Evolutionary conservation across 2,113 vertebrate genomes (phyloP).

Genomic region (Mionectes macconnelli): DNA sequence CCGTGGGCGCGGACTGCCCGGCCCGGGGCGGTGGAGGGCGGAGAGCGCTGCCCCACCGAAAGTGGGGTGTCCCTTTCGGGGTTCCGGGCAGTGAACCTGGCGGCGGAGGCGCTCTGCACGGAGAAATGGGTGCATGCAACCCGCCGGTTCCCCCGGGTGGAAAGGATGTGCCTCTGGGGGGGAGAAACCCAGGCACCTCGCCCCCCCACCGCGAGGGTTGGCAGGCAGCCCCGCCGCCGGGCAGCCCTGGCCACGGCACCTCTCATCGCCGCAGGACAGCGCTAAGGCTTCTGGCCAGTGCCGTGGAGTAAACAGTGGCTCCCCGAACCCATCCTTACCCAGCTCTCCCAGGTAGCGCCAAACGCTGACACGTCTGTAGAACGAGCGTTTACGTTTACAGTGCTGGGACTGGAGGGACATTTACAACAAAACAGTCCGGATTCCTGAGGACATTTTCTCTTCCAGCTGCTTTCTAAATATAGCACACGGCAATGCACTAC

Average conservation of each 20-base stretch:
- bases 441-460: background rate
- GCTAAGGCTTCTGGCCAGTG: fast-evolving
- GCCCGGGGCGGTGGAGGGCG: background rate
- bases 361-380: background rate
- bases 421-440: background rate
- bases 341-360: background rate
- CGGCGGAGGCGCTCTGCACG: background rate
- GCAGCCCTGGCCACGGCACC: background rate
- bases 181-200: background rate
- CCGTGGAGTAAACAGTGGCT: background rate
- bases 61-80: background rate
- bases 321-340: background rate
- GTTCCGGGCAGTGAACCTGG: fast-evolving
- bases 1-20: background rate
- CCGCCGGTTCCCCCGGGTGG: background rate
- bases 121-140: fast-evolving
- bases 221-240: background rate
- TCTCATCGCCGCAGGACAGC: background rate
- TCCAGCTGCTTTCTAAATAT: constrained; percentile 15
- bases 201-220: background rate
- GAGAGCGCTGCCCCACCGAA: too few relatives aligned
- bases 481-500: background rate
- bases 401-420: background rate
- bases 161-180: background rate
- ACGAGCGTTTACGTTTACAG: background rate